phyloP scores from a whole-genome alignment of 1,140 invertebrate genomes.

The Drosophila busckii region DNA sequence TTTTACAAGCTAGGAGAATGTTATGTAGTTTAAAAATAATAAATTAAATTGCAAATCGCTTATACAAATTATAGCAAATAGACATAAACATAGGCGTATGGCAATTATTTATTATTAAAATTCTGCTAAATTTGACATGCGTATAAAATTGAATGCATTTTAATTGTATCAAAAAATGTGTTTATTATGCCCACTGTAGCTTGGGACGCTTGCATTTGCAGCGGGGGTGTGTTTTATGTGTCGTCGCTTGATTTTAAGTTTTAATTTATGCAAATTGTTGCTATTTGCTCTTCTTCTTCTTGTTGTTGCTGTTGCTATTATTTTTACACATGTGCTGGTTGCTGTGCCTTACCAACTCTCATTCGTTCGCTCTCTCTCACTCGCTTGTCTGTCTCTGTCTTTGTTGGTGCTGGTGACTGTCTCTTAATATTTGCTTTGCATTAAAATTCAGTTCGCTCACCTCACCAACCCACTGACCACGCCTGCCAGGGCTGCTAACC shows the following conservation, averaged over 20 bases:
- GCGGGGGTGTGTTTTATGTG: constrained; percentile 9
- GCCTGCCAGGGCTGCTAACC: constrained; percentile 1
- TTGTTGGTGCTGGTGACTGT: constrained; percentile 14
- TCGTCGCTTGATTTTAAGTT: constrained; percentile 63
- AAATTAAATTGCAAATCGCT: too few relatives aligned
- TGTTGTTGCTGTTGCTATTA: constrained; percentile 46
- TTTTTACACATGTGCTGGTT: constrained; percentile 50
- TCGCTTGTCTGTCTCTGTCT: constrained; percentile 10
- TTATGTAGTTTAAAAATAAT: too few relatives aligned
- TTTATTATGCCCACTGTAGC: constrained; percentile 24
- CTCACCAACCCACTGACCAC: neutral
- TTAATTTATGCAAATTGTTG: constrained; percentile 78
- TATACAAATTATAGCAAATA: too few relatives aligned
- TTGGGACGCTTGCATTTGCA: neutral
- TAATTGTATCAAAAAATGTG: too few relatives aligned
- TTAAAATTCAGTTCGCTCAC: constrained; percentile 48
- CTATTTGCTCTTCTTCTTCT: constrained; percentile 51
- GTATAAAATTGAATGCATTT: too few relatives aligned
- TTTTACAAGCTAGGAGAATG: too few relatives aligned
- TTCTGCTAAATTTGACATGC: too few relatives aligned
- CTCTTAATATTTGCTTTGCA: constrained; percentile 63
- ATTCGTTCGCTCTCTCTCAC: neutral
- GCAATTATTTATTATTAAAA: neutral
- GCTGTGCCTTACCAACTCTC: neutral
- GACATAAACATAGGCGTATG: too few relatives aligned